Percentiles rank a stretch among this genome's conserved stretches.
phyloP scores from a whole-genome alignment of 2,113 vertebrate species.

The Tretioscincus oriximinensis region DNA sequence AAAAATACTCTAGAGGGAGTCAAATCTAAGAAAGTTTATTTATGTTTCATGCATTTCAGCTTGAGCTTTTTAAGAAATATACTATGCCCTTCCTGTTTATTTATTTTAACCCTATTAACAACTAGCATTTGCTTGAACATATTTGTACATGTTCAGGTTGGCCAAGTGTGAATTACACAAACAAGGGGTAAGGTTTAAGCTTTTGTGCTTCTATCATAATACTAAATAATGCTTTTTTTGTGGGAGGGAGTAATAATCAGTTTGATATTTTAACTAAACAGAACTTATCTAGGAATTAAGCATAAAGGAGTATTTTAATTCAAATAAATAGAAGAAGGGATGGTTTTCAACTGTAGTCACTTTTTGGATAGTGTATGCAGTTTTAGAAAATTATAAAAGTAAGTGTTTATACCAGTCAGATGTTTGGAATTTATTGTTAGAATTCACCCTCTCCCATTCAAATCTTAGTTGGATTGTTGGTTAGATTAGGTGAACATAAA shows the following conservation, averaged over 20 bases:
- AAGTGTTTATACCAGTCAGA: background rate
- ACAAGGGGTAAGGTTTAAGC: conserved; percentile 34
- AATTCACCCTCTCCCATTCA: too few relatives aligned
- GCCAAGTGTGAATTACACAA: conserved; percentile 46
- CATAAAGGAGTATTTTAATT: conserved; percentile 24
- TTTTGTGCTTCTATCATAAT: conserved; percentile 38
- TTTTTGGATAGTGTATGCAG: background rate
- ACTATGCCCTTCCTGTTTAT: conserved; percentile 56
- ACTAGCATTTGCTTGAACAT: conserved; percentile 36
- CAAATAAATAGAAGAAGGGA: conserved; percentile 25
- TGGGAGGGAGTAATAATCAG: conserved; percentile 22
- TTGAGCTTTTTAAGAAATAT: conserved; percentile 52
- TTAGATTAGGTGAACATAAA: too few relatives aligned
- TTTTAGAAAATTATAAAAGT: conserved; percentile 26
- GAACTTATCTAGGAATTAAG: conserved; percentile 26
- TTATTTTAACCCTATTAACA: conserved; percentile 58
- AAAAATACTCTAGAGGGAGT: conserved; percentile 95
- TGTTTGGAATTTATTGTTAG: background rate
- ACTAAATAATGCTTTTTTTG: conserved; percentile 48
- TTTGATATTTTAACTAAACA: conserved; percentile 38
- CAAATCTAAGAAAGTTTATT: conserved; percentile 85
- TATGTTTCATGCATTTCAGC: conserved; percentile 63
- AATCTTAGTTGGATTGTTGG: too few relatives aligned
- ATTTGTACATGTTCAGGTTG: conserved; percentile 51
- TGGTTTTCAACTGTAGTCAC: background rate